Base-by-base conservation (phyloP, 1,140 invertebrate species). In the Chrysoperla carnea region DNA sequence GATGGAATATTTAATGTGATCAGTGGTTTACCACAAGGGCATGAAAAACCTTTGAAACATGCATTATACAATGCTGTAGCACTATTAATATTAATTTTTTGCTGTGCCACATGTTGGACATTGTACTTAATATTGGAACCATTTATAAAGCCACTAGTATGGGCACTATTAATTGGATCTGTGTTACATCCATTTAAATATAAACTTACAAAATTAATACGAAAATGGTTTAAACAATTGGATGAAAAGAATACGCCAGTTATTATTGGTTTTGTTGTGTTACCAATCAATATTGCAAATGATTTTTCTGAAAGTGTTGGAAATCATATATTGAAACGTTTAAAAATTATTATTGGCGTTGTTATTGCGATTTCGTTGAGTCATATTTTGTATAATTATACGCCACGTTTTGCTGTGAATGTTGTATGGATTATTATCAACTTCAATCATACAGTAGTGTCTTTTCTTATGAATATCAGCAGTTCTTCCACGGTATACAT, bases 101-200 rank as follows among this genome's bases (percentile, higher is more conserved):
- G 74, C 48, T 73, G 72, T 52, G 71, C 70, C 2, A 81, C 79
- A 8, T 68, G 76, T 17, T 82, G 77, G 52, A 83, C 85, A 5
- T 69, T 93, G 11, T 92, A 87, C 56, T 74, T 81, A 46, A 80
- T 90, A 38, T 61, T 95, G 6, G 80, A 86, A 55, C 87, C 90
- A 1, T 97, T 96, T 62, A 72, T 95, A 12, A 82, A 87, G 52
- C 87, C 92, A 1, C 57, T 97, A 29, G 71, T 95, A 44, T 98
- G 92, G 92, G 91, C 92, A 5, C 63, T 95, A 37, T 60, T 98
- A 11, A 88, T 89, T 58, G 89, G 89, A 9, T 86, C 85, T 7
- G 80, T 90, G 29, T 66, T 95, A 17, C 84, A 91, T 60, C 89
- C 89, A 0, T 81, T 92, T 50, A 95, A 95, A 55, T 69, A 76